Base-by-base conservation (phyloP, 64 coral and sea anemone species). In the Porites lutea region DNA sequence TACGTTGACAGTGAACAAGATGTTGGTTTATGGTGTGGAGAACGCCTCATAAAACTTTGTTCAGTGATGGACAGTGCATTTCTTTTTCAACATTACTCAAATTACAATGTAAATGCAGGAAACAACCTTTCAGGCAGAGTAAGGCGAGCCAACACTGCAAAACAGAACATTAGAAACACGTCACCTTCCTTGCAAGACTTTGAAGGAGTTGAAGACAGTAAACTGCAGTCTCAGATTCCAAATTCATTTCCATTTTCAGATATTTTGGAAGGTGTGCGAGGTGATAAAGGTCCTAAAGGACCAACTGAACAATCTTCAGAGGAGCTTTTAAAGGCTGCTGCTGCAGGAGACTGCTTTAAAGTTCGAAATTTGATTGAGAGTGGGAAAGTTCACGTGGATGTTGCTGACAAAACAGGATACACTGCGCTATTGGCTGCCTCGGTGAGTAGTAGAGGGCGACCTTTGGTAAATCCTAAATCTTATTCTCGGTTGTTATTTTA, bases 381-480 rank as follows among this genome's bases (percentile, higher is more conserved):
- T 82, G 93, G 88, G 23, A 81, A 72, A 49, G 87, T 98, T 18
- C 93, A 98, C 87, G 96, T 98, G 49, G 96, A 98, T 84, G 93
- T 98, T 72, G 96, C 96, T 48, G 96, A 98, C 72, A 98, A 98
- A 89, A 98, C 96, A 58, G 96, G 96, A n/a, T 98, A 95, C 52
- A 98, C 96, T n/a, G 93, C 93, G 12, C 75, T 98, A 7, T 59
- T 98, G 2, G 96, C 96, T 63, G 93, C 96, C 46, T 82, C 93
- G 3, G 96, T 98, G 73, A 91, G 96, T 95, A 60, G 27, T 50
- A 45, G 19, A n/a, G 4, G 12, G 63, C 1, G 54, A 57, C 12
- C 3, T 57, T 57, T 9, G 7, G 54, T 7, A 57, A 37, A 37
- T 37, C 27, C 27, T 37, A 37, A 37, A 37, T 37, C 27, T 37